A percentile compares a stretch with the other conserved stretches of the same genome.
Conservation (phyloP, 2,797 vertebrate genomes). For the Alcedo atthis region DNA sequence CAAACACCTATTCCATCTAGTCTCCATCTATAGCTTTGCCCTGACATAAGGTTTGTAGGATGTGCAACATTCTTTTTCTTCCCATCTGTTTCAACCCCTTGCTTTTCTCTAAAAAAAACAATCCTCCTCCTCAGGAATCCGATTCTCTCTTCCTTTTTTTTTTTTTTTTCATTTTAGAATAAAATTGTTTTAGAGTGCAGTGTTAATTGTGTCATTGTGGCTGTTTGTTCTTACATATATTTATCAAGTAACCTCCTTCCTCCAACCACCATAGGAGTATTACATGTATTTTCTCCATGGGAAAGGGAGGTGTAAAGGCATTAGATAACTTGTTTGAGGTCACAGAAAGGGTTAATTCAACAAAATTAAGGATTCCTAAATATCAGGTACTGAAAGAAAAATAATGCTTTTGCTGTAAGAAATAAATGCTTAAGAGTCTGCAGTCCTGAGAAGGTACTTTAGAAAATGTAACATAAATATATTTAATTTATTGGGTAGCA, state of each 20-base stretch:
- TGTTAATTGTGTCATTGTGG: not conserved
- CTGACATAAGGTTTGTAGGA: conserved; percentile 36
- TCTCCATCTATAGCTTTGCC: not conserved
- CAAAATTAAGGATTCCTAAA: not conserved
- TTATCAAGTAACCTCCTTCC: not conserved
- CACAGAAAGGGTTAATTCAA: not conserved
- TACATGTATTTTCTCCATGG: not conserved
- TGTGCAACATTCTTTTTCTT: conserved; percentile 6
- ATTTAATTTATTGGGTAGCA: not conserved
- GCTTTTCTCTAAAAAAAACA: not conserved
- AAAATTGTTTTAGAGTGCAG: not conserved
- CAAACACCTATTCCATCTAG: not conserved
- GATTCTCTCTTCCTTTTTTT: not conserved
- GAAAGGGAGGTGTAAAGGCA: not conserved
- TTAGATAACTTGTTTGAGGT: not conserved
- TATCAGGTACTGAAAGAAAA: not conserved
- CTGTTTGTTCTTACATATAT: not conserved
- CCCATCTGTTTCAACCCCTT: conserved; percentile 20
- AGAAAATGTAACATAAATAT: not conserved
- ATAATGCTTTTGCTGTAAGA: not conserved
- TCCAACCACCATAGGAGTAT: not conserved
- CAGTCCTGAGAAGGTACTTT: not conserved
- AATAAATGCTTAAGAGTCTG: not conserved
- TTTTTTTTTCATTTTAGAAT: not conserved
- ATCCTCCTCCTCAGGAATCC: not conserved